Conservation (phyloP, 2,888 invertebrate genomes). For the Dendrolimus houi region DNA sequence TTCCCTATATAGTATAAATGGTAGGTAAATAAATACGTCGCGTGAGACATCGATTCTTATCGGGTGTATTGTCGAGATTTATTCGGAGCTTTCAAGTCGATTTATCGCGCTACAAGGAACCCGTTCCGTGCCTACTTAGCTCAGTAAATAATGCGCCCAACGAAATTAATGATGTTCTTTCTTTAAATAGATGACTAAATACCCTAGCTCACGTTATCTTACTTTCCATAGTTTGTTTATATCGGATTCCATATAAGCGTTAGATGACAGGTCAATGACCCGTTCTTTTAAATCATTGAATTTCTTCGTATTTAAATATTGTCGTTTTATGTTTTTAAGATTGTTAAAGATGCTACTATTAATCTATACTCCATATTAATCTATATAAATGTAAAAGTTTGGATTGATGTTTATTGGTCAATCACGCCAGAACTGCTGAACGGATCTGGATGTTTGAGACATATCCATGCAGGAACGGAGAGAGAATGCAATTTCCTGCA, state of each 20-base stretch:
- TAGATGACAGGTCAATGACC: constrained; percentile 42
- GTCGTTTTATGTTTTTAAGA: too few relatives aligned
- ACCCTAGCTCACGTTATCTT: constrained; percentile 61
- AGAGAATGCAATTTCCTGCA: too few relatives aligned
- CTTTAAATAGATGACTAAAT: constrained; percentile 75
- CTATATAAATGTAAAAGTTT: too few relatives aligned
- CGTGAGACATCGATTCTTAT: constrained; percentile 74
- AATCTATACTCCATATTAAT: too few relatives aligned
- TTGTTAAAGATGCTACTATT: too few relatives aligned
- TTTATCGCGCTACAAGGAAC: constrained; percentile 67
- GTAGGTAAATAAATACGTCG: constrained; percentile 63
- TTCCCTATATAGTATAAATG: constrained; percentile 41
- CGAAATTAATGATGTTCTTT: constrained; percentile 68
- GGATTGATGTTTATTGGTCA: too few relatives aligned
- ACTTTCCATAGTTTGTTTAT: constrained; percentile 53
- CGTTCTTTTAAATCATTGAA: constrained; percentile 18
- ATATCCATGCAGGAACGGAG: too few relatives aligned
- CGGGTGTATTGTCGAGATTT: constrained; percentile 64
- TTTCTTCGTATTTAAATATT: too few relatives aligned
- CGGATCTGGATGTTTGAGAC: too few relatives aligned
- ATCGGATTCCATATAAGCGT: constrained; percentile 54
- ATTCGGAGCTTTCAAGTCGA: constrained; percentile 62
- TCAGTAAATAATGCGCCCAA: constrained; percentile 66
- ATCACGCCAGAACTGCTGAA: too few relatives aligned
- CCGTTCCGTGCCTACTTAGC: constrained; percentile 71